A percentile compares a stretch with the other conserved stretches of the same genome.
Evolutionary conservation across 2,113 vertebrate genomes (phyloP).

Genomic region (Loxodonta africana): DNA sequence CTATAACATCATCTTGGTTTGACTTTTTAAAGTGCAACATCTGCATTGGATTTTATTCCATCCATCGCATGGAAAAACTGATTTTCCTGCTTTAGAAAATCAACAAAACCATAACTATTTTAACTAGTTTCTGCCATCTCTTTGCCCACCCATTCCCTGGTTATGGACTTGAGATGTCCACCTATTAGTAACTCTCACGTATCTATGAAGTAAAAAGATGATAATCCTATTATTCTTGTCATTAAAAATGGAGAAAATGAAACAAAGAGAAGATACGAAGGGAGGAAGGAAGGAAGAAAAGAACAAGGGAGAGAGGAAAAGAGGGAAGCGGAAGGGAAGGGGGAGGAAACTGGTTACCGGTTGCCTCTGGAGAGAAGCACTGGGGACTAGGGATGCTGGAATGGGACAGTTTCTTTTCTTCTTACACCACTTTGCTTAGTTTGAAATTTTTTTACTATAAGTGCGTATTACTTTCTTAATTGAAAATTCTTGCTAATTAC

Average conservation of each 20-base stretch:
- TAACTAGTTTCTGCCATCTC: not conserved
- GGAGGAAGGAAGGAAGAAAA: not conserved
- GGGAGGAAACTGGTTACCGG: not conserved
- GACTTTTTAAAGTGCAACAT: constrained; percentile 64
- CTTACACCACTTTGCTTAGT: not conserved
- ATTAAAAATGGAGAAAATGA: not conserved
- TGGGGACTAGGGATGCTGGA: not conserved
- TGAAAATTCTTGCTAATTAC: not conserved
- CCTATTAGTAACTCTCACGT: not conserved
- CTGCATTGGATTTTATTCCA: constrained; percentile 49
- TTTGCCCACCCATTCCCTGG: not conserved
- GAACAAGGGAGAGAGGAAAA: no score
- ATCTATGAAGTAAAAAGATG: not conserved
- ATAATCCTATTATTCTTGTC: not conserved
- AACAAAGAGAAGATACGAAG: not conserved
- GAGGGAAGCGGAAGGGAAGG: no score
- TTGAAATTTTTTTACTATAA: not conserved
- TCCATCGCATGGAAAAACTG: not conserved
- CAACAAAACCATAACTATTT: constrained; percentile 25
- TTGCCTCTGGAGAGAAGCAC: not conserved
- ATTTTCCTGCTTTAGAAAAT: constrained; percentile 49
- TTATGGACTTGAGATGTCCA: not conserved
- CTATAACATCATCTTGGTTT: constrained; percentile 66
- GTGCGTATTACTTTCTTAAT: not conserved
- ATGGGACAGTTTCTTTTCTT: not conserved